Evolutionary conservation across 2,888 invertebrate species (phyloP).

Genomic region (Rapana venosa): DNA sequence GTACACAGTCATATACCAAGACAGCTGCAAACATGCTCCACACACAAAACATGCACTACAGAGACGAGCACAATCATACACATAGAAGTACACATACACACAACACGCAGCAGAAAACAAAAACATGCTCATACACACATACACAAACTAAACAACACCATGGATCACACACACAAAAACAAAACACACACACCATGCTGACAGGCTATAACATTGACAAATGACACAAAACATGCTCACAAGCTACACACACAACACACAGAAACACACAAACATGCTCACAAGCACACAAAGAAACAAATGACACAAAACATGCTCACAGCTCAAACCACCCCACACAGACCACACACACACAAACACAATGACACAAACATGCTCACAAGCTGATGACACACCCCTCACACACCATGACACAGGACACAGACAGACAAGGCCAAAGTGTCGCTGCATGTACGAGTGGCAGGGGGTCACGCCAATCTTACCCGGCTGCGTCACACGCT

Average conservation of each 20-base stretch:
- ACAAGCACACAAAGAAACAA: background rate
- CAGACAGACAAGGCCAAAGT: slow-evolving; percentile 46
- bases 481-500: slow-evolving; percentile 82
- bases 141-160: background rate
- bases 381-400: background rate
- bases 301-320: background rate
- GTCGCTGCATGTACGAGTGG: slow-evolving; percentile 74
- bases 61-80: background rate
- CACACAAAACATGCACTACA: no score
- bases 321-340: background rate
- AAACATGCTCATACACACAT: background rate
- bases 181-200: background rate
- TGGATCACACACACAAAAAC: background rate
- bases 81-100: background rate
- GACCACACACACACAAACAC: background rate
- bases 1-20: no score
- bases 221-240: background rate
- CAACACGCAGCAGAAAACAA: background rate
- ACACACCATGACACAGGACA: background rate
- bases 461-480: slow-evolving; percentile 86
- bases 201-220: background rate
- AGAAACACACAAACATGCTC: background rate
- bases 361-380: background rate
- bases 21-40: no score
- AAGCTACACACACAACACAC: background rate